Conservation (phyloP, 2,113 vertebrate species). For the Chaetodon auriga region DNA sequence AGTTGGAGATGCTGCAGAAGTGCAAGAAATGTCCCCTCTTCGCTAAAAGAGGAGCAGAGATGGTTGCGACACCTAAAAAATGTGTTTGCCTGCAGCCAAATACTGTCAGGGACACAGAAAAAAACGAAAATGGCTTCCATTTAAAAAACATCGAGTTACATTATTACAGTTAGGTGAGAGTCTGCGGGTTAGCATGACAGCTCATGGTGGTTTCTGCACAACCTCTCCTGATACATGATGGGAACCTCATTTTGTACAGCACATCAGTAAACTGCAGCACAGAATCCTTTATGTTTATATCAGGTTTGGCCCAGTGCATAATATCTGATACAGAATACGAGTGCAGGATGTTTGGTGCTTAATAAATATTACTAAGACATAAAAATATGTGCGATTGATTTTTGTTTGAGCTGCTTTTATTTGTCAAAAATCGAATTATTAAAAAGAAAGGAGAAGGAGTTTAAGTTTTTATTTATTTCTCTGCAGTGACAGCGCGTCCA, state of each 20-base stretch:
- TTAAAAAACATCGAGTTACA: conserved; percentile 75
- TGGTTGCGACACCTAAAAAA: conserved; percentile 64
- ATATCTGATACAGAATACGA: background rate
- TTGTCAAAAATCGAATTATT: background rate
- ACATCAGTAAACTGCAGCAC: background rate
- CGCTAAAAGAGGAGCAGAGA: conserved; percentile 55
- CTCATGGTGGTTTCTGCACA: conserved; percentile 39
- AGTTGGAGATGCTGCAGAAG: conserved; percentile 61
- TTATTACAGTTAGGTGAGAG: conserved; percentile 71
- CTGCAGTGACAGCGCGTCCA: background rate
- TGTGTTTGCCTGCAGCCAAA: conserved; percentile 75
- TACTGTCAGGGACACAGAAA: conserved; percentile 69
- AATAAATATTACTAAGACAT: no score
- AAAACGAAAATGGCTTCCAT: conserved; percentile 71
- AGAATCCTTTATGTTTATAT: background rate
- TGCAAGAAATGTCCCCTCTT: conserved; percentile 60
- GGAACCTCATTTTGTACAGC: background rate
- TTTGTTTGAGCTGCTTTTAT: background rate
- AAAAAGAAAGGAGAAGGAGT: background rate
- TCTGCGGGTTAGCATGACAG: conserved; percentile 68
- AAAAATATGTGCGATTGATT: background rate
- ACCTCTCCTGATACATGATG: conserved; percentile 2
- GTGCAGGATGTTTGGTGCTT: background rate
- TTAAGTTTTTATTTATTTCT: background rate
- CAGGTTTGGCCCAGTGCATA: background rate